These are phyloP conservation scores for Popillia japonica DNA, from an alignment of 1,140 invertebrate genomes.

Conservation along the genomic window DNA sequence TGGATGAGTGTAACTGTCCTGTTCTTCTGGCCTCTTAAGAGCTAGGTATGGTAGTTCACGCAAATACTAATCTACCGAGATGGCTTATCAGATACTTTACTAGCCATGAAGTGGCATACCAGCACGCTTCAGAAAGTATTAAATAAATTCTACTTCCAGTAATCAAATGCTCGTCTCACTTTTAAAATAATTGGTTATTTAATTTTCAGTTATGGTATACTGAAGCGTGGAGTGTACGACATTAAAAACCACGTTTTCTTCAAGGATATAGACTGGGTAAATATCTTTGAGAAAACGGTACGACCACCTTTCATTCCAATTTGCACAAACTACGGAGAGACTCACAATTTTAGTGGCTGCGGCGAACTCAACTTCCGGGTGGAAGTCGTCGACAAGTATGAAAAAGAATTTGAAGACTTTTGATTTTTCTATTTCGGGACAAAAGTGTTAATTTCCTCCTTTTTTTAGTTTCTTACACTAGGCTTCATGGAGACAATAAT, in stretches of 20 bases:
- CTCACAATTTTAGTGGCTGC: slow-evolving; percentile 80
- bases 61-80: no score
- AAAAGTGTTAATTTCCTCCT: no score
- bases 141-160: no score
- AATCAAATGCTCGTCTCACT: no score
- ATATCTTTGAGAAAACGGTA: slow-evolving; percentile 83
- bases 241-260: slow-evolving; percentile 81
- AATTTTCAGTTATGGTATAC: slow-evolving; percentile 70
- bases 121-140: no score
- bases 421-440: slow-evolving; percentile 55
- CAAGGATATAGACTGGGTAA: slow-evolving; percentile 75
- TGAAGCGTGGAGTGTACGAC: slow-evolving; percentile 78
- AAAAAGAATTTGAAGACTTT: slow-evolving; percentile 76
- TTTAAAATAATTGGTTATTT: neutral
- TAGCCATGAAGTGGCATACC: no score
- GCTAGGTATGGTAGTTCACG: no score
- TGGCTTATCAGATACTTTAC: no score
- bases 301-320: slow-evolving; percentile 80
- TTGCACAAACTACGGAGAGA: slow-evolving; percentile 73
- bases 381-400: slow-evolving; percentile 68
- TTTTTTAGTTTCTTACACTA: no score
- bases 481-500: no score
- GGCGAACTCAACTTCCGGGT: slow-evolving; percentile 71
- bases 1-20: no score
- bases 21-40: no score